Conservation (phyloP, 1,140 invertebrate genomes). For the Hypothenemus hampei region DNA sequence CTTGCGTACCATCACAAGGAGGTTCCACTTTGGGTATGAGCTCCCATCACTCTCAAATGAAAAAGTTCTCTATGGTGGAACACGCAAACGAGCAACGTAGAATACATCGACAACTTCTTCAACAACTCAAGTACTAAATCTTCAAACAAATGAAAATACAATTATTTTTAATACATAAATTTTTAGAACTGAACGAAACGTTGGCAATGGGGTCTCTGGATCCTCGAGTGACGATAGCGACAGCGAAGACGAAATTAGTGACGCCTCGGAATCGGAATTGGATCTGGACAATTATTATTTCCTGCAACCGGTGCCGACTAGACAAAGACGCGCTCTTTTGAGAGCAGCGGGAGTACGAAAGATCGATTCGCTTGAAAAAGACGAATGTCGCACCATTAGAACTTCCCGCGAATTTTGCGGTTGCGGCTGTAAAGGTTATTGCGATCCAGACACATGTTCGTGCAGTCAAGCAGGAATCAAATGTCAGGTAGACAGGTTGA, state of each 20-base stretch:
- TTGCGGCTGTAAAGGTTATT: slow-evolving; percentile 90
- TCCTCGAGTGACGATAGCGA: slow-evolving; percentile 67
- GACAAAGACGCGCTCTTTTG: slow-evolving; percentile 81
- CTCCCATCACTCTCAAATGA: slow-evolving; percentile 71
- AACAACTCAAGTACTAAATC: slow-evolving; percentile 53
- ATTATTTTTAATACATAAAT: neutral
- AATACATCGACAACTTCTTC: slow-evolving; percentile 75
- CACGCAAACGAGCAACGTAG: slow-evolving; percentile 83
- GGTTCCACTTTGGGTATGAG: slow-evolving; percentile 97
- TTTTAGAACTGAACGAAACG: slow-evolving; percentile 59
- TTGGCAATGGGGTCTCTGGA: slow-evolving; percentile 43
- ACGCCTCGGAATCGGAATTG: slow-evolving; percentile 76
- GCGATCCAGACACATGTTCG: slow-evolving; percentile 91
- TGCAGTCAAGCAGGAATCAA: slow-evolving; percentile 94
- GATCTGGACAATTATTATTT: slow-evolving; percentile 93
- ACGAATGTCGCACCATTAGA: slow-evolving; percentile 88
- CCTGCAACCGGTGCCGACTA: slow-evolving; percentile 85
- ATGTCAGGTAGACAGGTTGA: slow-evolving; percentile 82
- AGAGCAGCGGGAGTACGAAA: slow-evolving; percentile 86
- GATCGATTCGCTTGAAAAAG: slow-evolving; percentile 91
- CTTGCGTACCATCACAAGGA: slow-evolving; percentile 94
- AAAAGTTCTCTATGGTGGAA: slow-evolving; percentile 63
- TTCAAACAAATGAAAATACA: neutral
- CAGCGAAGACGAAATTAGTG: slow-evolving; percentile 75
- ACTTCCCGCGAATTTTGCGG: slow-evolving; percentile 91